Base-by-base conservation (phyloP, 2,113 vertebrate species). In the Piprites chloris region DNA sequence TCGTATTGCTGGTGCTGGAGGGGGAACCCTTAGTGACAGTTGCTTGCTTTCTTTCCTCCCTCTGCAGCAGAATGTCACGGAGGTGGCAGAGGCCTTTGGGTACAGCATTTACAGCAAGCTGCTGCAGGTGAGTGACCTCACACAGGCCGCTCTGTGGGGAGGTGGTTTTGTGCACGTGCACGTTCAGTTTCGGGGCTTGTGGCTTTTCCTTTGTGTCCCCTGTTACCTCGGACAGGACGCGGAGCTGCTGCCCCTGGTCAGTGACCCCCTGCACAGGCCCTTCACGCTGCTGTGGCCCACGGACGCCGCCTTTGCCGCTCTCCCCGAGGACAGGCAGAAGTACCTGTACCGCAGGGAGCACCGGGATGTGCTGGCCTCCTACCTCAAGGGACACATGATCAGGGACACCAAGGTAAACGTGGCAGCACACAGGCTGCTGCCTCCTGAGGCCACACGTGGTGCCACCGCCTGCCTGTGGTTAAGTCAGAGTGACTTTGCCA, bases 261-360 rank as follows among this genome's bases (percentile, higher is more conserved):
- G 61, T 35, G 95, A 98, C 80, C 27, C 24, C 3, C 18, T 85
- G 75, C 98, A 99, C 9, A 98, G 98, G 81, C 99, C 99, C 9
- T 97, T 99, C 97, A 99, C 99, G 24, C 98, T 99, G 97, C 98
- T 99, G 94, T 99, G 99, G 99, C 99, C 99, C 44, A 99, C 98
- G 19, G 98, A 99, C 71, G 26, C 97, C 3, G 98, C 98, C 0
- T 98, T 99, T 52, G 83, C 55, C 5, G 95, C 98, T 41, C 97
- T 99, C 82, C 92, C 99, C 0, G 95, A 97, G 6, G 98, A 97
- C 12, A 97, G 96, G 56, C 98, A 98, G 94, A 97, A 65, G 88
- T 99, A 99, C 99, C 98, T 99, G 39, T 98, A 98, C 97, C 98
- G 94, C 35, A 97, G 98, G 9, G 98, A 99, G 63, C 98, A 99